These are phyloP conservation scores for Thymelicus sylvestris DNA, from an alignment of 2,888 invertebrate genomes.

Conservation along the genomic window DNA sequence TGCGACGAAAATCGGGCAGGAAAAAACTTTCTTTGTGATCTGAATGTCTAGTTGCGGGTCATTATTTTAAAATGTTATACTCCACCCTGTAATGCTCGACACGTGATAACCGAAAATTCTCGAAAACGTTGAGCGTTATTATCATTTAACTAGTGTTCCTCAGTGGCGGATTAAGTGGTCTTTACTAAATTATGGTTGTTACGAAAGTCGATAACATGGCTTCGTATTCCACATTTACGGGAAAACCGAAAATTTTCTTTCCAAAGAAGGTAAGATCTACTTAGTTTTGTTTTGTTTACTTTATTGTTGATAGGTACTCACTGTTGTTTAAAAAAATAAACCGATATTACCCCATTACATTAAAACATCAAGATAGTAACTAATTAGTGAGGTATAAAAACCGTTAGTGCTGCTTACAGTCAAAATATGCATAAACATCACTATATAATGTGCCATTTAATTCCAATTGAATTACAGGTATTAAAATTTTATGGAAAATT, in stretches of 20 bases:
- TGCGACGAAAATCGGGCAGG: slow-evolving; percentile 72
- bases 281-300: slow-evolving; percentile 24
- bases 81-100: slow-evolving; percentile 43
- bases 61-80: slow-evolving; percentile 42
- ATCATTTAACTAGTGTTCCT: slow-evolving; percentile 66
- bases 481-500: slow-evolving; percentile 5
- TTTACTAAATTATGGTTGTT: slow-evolving; percentile 81
- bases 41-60: slow-evolving; percentile 58
- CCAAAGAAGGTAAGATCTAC: slow-evolving; percentile 77
- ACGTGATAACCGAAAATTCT: slow-evolving; percentile 78
- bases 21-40: slow-evolving; percentile 71
- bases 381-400: too few species aligned
- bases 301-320: slow-evolving; percentile 6
- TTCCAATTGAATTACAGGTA: background rate
- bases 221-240: slow-evolving; percentile 79
- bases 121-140: slow-evolving; percentile 61
- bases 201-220: slow-evolving; percentile 81
- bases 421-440: too few species aligned
- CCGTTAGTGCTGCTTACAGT: too few species aligned
- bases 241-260: slow-evolving; percentile 82
- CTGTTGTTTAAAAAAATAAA: too few species aligned
- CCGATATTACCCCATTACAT: too few species aligned
- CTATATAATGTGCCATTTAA: background rate
- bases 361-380: too few species aligned
- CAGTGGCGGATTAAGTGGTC: slow-evolving; percentile 64